Evolutionary conservation across 2,797 vertebrate species (phyloP), one percentile per base, ranked within the genome.

Genomic region (Lepilemur ruficaudatus): DNA sequence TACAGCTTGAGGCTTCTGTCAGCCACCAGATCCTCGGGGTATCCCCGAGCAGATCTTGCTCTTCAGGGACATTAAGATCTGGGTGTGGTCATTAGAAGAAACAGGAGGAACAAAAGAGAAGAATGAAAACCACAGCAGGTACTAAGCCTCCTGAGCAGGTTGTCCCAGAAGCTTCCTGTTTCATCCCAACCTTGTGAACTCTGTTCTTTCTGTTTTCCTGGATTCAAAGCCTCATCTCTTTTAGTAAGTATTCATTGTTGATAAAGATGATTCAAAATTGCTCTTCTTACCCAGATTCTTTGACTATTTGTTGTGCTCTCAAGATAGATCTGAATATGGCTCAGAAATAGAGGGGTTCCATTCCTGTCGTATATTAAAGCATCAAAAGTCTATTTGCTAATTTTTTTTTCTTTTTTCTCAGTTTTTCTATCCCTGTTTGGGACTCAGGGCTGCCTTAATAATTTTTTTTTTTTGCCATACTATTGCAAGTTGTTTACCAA

Each of bases 401-500:
- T 79, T 52, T 80, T 91, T 86, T 87, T 92, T 82, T 43, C 13
- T 35, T 61, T 67, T 43, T 70, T 9, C 41, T 73, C 12, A 30
- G 32, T 25, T 69, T 78, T 55, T 63, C n/a, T 7, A 85, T 81
- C 10, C 30, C 38, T 59, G 15, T 95, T 82, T 91, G 93, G 73
- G 70, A 84, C 81, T 88, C 61, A 32, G 80, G 55, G 38, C 38
- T 85, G 69, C 55, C 63, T 73, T 93, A 87, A 63, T 89, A 87
- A 95, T 43, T 59, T 55, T 59, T 59, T 28, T 85, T 78, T 92
- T 87, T 95, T 65, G 50, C 87, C 25, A 52, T 83, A 57, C 75
- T 38, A 35, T 91, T 57, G 84, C 55, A 96, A 93, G 61, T 83
- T 92, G 76, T 95, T 97, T 94, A 88, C 96, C 52, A 41, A 70